These are phyloP conservation scores for Phymatocera aterrima DNA, from an alignment of 2,888 invertebrate species.

Conservation along the genomic window DNA sequence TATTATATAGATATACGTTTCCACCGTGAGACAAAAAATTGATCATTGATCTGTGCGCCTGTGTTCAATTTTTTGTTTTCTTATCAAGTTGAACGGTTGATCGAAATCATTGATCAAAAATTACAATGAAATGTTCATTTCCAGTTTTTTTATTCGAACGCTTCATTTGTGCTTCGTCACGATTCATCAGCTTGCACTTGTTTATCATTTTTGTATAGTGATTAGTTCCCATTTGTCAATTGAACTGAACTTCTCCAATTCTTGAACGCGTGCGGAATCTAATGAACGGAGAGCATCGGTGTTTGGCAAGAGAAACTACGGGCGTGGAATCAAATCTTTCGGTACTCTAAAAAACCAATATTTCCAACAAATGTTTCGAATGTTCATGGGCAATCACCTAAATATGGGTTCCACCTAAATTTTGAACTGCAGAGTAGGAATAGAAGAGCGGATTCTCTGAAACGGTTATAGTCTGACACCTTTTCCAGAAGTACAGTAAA, in stretches of 20 bases:
- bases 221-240: no score
- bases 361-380: background rate
- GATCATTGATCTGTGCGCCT: no score
- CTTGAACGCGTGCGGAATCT: no score
- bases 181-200: no score
- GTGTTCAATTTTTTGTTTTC: no score
- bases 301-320: constrained; percentile 31
- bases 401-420: no score
- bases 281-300: background rate
- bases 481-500: background rate
- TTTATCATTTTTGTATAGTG: no score
- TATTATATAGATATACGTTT: no score
- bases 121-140: background rate
- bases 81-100: background rate
- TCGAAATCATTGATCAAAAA: background rate
- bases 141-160: no score
- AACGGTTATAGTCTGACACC: background rate
- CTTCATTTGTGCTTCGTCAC: no score
- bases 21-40: no score
- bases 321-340: background rate
- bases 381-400: background rate
- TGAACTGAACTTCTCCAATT: no score
- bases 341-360: background rate
- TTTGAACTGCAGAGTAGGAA: background rate
- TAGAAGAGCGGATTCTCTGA: background rate